Percentiles rank a stretch among this genome's conserved stretches.
phyloP scores from a whole-genome alignment of 1,140 invertebrate species.

The Trypoxylus dichotomus region DNA sequence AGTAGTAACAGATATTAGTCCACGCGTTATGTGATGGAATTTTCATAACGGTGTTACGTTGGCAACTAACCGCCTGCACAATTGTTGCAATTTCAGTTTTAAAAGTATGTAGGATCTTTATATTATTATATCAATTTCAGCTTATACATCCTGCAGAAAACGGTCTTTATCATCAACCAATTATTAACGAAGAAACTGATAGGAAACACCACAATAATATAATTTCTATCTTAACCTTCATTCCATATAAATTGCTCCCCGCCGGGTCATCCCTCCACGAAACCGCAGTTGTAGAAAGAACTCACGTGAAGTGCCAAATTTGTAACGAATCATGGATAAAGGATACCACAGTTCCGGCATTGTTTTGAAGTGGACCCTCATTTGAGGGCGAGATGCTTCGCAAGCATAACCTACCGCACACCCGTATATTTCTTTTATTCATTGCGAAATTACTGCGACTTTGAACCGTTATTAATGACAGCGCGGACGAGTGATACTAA shows the following conservation, averaged over 20 bases:
- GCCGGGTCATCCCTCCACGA: conserved; percentile 25
- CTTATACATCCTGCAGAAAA: not conserved
- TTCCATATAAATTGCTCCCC: conserved; percentile 6
- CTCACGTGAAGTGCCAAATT: conserved; percentile 31
- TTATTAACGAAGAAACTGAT: not conserved
- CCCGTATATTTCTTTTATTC: conserved; percentile 3
- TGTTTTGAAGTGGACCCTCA: conserved; percentile 12
- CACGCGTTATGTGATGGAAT: too few species aligned
- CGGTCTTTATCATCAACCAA: not conserved
- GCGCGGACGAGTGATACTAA: conserved; percentile 1
- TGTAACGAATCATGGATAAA: conserved; percentile 33
- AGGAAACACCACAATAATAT: conserved; percentile 6
- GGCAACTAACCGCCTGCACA: too few species aligned
- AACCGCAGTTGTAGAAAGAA: conserved; percentile 26
- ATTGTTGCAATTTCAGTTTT: too few species aligned
- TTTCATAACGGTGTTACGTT: too few species aligned
- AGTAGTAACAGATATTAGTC: too few species aligned
- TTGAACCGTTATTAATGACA: conserved; percentile 4
- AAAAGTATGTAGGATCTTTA: too few species aligned
- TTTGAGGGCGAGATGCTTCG: not conserved
- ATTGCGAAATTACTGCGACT: conserved; percentile 4
- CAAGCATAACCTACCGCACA: conserved; percentile 31
- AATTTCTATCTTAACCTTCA: not conserved
- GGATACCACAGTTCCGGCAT: conserved; percentile 19
- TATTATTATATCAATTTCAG: not conserved